Conservation (phyloP, 2,797 vertebrate genomes). For the Cichlasoma orientale region DNA sequence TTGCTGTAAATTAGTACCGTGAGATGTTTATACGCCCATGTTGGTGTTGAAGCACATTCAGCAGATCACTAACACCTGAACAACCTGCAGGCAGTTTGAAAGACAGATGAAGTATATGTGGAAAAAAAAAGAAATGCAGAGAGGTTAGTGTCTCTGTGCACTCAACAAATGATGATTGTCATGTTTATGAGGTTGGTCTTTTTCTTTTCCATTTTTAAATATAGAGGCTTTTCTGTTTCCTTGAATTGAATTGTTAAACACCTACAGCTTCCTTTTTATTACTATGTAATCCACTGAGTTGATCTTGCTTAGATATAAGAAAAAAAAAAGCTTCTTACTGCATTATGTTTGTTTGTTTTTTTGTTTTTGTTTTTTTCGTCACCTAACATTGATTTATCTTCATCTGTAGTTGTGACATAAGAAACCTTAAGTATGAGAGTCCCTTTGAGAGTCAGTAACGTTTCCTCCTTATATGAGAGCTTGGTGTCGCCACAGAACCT, state of each 20-base stretch:
- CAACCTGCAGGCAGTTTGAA: neutral
- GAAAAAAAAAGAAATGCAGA: neutral
- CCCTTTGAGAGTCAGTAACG: neutral
- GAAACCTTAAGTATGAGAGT: slow-evolving; percentile 6
- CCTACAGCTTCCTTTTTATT: neutral
- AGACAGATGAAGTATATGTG: neutral
- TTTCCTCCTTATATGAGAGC: slow-evolving; percentile 9
- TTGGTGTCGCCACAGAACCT: slow-evolving; percentile 22
- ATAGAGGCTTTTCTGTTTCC: neutral
- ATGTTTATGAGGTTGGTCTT: neutral
- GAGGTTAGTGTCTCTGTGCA: neutral
- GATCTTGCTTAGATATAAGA: neutral
- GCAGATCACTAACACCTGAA: neutral
- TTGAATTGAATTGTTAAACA: neutral
- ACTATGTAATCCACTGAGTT: neutral
- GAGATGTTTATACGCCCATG: neutral
- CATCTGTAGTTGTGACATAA: neutral
- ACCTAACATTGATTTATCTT: slow-evolving; percentile 7
- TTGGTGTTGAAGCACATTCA: neutral
- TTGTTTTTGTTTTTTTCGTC: neutral
- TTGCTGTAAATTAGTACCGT: neutral
- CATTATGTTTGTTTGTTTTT: neutral
- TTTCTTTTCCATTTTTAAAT: neutral
- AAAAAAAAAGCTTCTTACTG: neutral
- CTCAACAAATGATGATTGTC: neutral